A percentile compares a stretch with the other conserved stretches of the same genome.
Conservation (phyloP, 2,113 vertebrate genomes). For the Verasper variegatus region DNA sequence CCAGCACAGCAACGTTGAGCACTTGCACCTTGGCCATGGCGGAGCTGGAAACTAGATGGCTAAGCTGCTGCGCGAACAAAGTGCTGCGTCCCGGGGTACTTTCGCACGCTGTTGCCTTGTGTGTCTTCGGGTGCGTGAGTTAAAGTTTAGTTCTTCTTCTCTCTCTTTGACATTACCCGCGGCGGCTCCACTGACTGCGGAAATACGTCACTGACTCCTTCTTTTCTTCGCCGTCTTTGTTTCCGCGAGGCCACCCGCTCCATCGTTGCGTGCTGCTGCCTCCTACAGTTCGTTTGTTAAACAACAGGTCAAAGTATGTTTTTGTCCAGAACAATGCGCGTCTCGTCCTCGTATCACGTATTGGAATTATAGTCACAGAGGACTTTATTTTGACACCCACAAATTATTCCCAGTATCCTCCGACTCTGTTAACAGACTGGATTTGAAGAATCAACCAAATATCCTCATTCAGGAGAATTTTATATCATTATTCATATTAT, state of each 20-base stretch:
- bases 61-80: not conserved
- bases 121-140: not conserved
- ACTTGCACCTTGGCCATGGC: conserved; percentile 93
- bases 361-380: not conserved
- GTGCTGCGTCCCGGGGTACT: not conserved
- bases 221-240: conserved; percentile 40
- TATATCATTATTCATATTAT: no score
- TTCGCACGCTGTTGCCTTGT: no score
- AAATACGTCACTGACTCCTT: conserved; percentile 59
- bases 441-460: no score
- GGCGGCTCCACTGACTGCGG: conserved; percentile 17
- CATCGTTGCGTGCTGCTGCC: not conserved
- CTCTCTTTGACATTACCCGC: not conserved
- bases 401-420: no score
- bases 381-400: no score
- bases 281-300: conserved; percentile 1
- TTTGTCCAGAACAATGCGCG: not conserved
- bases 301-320: not conserved
- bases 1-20: conserved; percentile 89
- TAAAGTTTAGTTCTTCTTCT: conserved; percentile 1
- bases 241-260: not conserved
- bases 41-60: not conserved
- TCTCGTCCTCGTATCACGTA: no score
- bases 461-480: no score
- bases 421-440: no score